Base-by-base conservation (phyloP, 2,113 vertebrate species). In the Gallinago undulata region DNA sequence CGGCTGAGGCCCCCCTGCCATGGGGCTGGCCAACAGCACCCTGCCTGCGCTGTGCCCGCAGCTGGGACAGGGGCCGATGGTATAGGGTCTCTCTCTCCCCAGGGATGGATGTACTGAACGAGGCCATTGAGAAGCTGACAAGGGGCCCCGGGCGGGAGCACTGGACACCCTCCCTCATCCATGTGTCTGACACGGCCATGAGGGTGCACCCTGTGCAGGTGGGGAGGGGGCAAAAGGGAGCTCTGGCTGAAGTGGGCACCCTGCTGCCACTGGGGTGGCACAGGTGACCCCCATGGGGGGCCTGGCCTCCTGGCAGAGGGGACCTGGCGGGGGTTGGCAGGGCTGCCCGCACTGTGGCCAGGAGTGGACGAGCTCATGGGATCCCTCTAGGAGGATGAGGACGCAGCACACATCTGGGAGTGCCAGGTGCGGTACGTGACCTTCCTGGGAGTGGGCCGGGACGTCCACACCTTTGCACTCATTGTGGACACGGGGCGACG, bases 101-200 rank as follows among this genome's bases (percentile, higher is more conserved):
- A 99, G 99, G 99, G 63, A 99, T 99, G 98, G 99, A 99, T 55
- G 98, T 99, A 83, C 81, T 99, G 95, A 99, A 99, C 37, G 96
- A 98, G 70, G 99, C 99, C 28, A 99, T 99, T 5, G 98, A 99
- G 90, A 98, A 98, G 93, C 98, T 99, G 97, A 98, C 98, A 57
- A 97, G 97, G 82, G 97, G 96, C 22, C 98, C 97, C 0, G 98
- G 98, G 70, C 97, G 66, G 89, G 98, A 99, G 11, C 90, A 97
- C 84, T 99, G 99, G 99, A 98, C 98, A 4, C 98, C 98, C 0
- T 96, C 98, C 12, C 96, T 98, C 80, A 98, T 99, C 94, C 98
- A 97, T 10, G 97, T 99, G 72, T 98, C 99, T 0, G 99, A 99
- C 87, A 98, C 98, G 12, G n/a, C 99, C 81, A 98, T 99, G 98